Base-by-base conservation (phyloP, 2,888 invertebrate species). In the Nymphalis polychloros region DNA sequence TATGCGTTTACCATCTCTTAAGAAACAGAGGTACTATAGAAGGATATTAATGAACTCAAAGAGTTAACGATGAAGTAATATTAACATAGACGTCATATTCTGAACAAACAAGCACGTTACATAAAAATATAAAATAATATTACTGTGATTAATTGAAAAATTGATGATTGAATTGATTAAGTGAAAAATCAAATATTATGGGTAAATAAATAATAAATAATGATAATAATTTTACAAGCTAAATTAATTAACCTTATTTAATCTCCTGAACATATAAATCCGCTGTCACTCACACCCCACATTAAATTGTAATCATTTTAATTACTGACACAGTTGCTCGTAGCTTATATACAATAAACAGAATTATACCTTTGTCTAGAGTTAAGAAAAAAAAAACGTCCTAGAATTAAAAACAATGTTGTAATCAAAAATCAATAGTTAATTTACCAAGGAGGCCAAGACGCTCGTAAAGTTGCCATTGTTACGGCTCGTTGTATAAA, bases 261-360 rank as follows among this genome's bases (percentile, higher is more conserved):
- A 16, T 52, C 27, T 27, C 52, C 16, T 10, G 10, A 52, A 52
- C 52, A 23, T 46, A 50, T 27, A 20, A 20, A 63, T 16, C 46
- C 64, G 83, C 85, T 79, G 1, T 0, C 71, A 81, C 49, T 71
- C 20, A 2, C 20, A 68, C 84, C 81, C 50, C 74, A 76, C 78
- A 75, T 47, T 55, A 73, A 64, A 76, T 77, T 80, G 84, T 87
- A 88, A 89, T 89, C 86, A 89, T 87, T 87, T 87, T 89, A 89
- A 90, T 89, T 88, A 79, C 88, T 84, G 86, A 80, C 89, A 89
- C 85, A 89, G 88, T 89, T 89, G 87, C 85, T 83, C 79, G 81
- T 77, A 83, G 82, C 80, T 78, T 81, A 81, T 84, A 83, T 81
- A 84, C 82, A 83, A 81, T 77, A 81, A 82, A 83, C 81, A 81